phyloP scores from a whole-genome alignment of 2,888 invertebrate species.

The Nomada lathburiana region DNA sequence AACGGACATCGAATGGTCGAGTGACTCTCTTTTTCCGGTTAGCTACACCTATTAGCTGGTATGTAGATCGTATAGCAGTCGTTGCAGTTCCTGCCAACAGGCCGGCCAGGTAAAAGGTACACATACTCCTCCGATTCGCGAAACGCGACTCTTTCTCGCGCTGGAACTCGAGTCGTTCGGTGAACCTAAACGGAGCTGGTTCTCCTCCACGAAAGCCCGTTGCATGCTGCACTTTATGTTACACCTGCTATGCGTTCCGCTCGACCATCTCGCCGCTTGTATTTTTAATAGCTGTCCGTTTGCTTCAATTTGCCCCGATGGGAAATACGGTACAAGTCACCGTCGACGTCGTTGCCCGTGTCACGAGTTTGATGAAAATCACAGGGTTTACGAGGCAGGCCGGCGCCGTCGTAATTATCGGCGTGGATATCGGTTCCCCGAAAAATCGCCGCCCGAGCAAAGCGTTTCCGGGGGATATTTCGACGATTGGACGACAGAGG shows the following conservation, averaged over 20 bases:
- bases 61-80: slow-evolving; percentile 67
- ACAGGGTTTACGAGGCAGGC: neutral
- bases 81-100: slow-evolving; percentile 54
- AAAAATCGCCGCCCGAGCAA: neutral
- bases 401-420: neutral
- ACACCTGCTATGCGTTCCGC: slow-evolving; percentile 31
- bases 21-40: slow-evolving; percentile 69
- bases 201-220: slow-evolving; percentile 35
- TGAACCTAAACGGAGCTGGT: slow-evolving; percentile 49
- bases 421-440: too few species aligned
- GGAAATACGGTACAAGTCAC: neutral
- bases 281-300: slow-evolving; percentile 16
- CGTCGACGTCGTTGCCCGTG: neutral
- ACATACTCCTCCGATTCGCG: slow-evolving; percentile 50
- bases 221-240: slow-evolving; percentile 33
- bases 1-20: slow-evolving; percentile 68
- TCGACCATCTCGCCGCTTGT: neutral
- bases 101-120: slow-evolving; percentile 49
- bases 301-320: slow-evolving; percentile 4
- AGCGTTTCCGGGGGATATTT: neutral
- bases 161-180: slow-evolving; percentile 55
- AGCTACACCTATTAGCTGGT: slow-evolving; percentile 65
- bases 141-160: slow-evolving; percentile 57
- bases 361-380: neutral
- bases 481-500: neutral